Base-by-base conservation (phyloP, 2,888 invertebrate species). In the Parascotia fuliginaria region DNA sequence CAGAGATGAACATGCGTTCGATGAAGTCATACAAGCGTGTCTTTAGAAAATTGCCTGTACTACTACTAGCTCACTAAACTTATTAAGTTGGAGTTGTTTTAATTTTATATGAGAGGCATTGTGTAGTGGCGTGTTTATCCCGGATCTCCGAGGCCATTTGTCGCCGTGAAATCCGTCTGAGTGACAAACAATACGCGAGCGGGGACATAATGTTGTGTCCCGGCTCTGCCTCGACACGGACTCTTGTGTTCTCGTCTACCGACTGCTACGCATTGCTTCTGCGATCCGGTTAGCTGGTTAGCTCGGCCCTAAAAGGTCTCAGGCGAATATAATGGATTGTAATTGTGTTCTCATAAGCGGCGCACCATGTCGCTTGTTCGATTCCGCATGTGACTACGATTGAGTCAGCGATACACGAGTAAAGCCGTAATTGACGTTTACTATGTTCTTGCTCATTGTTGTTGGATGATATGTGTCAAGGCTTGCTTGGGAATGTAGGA, bases 281-380 rank as follows among this genome's bases (percentile, higher is more conserved):
- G 63, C 61, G 55, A 65, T 64, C 69, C 74, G 75, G 73, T 77
- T 81, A 81, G 79, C 79, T 78, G 79, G 79, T 83, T 78, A 81
- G 70, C 71, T 61, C 55, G 61, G 70, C 75, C 87, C 83, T 79
- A 88, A 87, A 86, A 87, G 85, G 89, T 84, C 75, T 73, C 73
- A 62, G 57, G 77, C 70, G 82, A 83, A 85, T 87, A 87, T 89
- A 89, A 89, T 86, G 84, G 81, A 81, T 81, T 83, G 87, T 89
- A 89, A 89, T 90, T 89, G 88, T 89, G 85, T 87, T 81, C 85
- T 89, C 90, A 87, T 88, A 89, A 89, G 84, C 81, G 79, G 57
- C 59, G 75, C 74, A 68, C 75, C 75, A 75, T 77, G 79, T 81
- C 79, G 75, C 75, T 74, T 72, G 76, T 73, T 79, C 74, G 76